These are phyloP conservation scores for Drosophila gunungcola DNA, from an alignment of 1,140 invertebrate species.

Conservation along the genomic window DNA sequence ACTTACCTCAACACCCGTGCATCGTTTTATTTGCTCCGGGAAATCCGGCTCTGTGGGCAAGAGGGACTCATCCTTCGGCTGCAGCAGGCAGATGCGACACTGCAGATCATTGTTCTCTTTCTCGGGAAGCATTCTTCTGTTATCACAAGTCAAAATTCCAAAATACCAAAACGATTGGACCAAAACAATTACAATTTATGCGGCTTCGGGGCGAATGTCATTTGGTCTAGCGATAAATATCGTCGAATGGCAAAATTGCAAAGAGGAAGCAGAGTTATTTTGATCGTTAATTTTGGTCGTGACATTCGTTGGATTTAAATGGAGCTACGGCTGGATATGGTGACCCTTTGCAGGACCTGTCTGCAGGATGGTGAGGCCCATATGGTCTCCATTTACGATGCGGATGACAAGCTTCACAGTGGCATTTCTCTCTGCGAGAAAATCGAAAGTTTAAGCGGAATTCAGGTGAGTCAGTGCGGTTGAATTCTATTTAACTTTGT, in stretches of 20 bases:
- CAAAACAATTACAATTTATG: conserved; percentile 9
- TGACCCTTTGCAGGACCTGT: conserved; percentile 65
- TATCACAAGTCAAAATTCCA: background rate
- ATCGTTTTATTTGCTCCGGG: conserved; percentile 37
- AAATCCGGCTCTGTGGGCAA: conserved; percentile 43
- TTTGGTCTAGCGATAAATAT: background rate
- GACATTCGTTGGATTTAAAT: conserved; percentile 10
- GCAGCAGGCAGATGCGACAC: conserved; percentile 67
- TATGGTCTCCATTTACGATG: conserved; percentile 76
- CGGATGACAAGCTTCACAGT: conserved; percentile 25
- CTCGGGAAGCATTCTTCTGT: conserved; percentile 1
- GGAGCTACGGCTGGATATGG: conserved; percentile 48
- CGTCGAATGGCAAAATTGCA: background rate
- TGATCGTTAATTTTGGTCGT: conserved; percentile 7
- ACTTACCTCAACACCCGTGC: conserved; percentile 51
- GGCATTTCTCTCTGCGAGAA: conserved; percentile 60
- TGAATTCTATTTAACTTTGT: no score
- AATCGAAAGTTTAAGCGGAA: conserved; percentile 73
- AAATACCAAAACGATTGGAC: background rate
- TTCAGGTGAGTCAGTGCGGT: conserved; percentile 36
- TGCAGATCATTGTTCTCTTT: conserved; percentile 15
- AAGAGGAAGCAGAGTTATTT: conserved; percentile 12
- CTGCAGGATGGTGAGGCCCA: conserved; percentile 67
- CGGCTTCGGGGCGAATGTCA: conserved; percentile 14
- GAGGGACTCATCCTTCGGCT: conserved; percentile 52